These are phyloP conservation scores for Philonicus albiceps DNA, from an alignment of 2,888 invertebrate genomes.

Conservation along the genomic window DNA sequence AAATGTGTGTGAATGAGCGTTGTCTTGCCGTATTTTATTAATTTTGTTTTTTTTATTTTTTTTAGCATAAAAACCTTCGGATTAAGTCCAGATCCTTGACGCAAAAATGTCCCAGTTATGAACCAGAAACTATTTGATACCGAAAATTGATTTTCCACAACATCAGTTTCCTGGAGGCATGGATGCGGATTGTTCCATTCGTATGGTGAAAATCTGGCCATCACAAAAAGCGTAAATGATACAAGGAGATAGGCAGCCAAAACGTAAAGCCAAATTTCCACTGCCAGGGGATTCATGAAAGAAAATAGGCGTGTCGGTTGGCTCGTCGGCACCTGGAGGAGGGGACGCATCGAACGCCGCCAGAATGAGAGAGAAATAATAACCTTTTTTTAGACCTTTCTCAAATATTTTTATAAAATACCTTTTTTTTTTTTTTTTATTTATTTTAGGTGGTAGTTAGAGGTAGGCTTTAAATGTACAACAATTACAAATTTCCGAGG, in stretches of 20 bases:
- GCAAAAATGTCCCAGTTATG: slow-evolving; percentile 86
- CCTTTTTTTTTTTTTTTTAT: background rate
- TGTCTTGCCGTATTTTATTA: background rate
- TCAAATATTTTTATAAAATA: no score
- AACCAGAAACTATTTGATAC: slow-evolving; percentile 94
- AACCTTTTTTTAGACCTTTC: background rate
- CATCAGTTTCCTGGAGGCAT: slow-evolving; percentile 81
- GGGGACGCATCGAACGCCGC: background rate
- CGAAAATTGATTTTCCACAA: slow-evolving; percentile 95
- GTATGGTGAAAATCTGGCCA: slow-evolving; percentile 96
- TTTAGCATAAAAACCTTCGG: slow-evolving; percentile 72
- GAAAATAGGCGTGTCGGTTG: slow-evolving; percentile 90
- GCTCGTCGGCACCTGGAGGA: slow-evolving; percentile 80
- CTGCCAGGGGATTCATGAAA: slow-evolving; percentile 94
- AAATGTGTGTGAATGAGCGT: background rate
- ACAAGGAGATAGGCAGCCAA: slow-evolving; percentile 93
- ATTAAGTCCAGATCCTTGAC: slow-evolving; percentile 84
- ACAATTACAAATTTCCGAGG: no score
- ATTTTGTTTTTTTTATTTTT: background rate
- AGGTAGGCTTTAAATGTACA: no score
- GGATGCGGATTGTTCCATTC: slow-evolving; percentile 90
- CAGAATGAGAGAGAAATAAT: background rate
- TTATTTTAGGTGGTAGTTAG: background rate
- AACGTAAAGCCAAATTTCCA: slow-evolving; percentile 97
- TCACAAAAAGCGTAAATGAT: slow-evolving; percentile 91